Evolutionary conservation across 2,797 vertebrate genomes (phyloP).

Genomic region (Thaleichthys pacificus): DNA sequence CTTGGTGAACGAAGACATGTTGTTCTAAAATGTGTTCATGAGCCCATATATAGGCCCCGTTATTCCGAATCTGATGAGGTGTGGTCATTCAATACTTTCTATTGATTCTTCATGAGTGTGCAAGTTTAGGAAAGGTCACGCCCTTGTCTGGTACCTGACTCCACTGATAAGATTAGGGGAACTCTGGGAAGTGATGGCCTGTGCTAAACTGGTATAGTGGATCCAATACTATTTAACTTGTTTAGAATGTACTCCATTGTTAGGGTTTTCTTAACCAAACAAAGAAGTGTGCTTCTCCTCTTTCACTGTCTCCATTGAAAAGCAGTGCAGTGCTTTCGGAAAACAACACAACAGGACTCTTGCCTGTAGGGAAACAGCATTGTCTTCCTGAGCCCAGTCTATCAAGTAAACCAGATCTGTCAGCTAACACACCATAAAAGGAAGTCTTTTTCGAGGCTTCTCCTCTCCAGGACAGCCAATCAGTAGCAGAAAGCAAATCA

Average conservation of each 20-base stretch:
- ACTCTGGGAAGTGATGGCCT: slow-evolving; percentile 37
- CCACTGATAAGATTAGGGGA: slow-evolving; percentile 12
- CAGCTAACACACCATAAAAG: slow-evolving; percentile 64
- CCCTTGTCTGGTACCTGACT: slow-evolving; percentile 18
- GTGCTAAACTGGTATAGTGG: slow-evolving; percentile 15
- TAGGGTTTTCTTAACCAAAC: neutral
- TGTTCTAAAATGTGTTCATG: slow-evolving; percentile 11
- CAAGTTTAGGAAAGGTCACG: slow-evolving; percentile 16
- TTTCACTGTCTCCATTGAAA: neutral
- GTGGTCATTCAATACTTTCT: slow-evolving; percentile 21
- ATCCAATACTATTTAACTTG: slow-evolving; percentile 19
- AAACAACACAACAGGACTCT: neutral
- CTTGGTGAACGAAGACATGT: neutral
- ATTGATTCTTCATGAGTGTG: slow-evolving; percentile 32
- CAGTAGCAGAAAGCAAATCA: slow-evolving; percentile 54
- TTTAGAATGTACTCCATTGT: neutral
- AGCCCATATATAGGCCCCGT: slow-evolving; percentile 21
- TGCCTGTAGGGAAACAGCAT: slow-evolving; percentile 10
- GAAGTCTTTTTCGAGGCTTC: slow-evolving; percentile 49
- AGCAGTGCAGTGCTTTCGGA: neutral
- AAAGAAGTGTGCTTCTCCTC: neutral
- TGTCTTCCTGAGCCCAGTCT: slow-evolving; percentile 9
- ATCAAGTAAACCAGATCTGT: slow-evolving; percentile 40
- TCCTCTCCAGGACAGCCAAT: slow-evolving; percentile 48
- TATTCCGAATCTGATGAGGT: slow-evolving; percentile 12